Evolutionary conservation across 2,797 vertebrate genomes (phyloP), one percentile per base, ranked within the genome.

Genomic region (Enteromius treurensis): DNA sequence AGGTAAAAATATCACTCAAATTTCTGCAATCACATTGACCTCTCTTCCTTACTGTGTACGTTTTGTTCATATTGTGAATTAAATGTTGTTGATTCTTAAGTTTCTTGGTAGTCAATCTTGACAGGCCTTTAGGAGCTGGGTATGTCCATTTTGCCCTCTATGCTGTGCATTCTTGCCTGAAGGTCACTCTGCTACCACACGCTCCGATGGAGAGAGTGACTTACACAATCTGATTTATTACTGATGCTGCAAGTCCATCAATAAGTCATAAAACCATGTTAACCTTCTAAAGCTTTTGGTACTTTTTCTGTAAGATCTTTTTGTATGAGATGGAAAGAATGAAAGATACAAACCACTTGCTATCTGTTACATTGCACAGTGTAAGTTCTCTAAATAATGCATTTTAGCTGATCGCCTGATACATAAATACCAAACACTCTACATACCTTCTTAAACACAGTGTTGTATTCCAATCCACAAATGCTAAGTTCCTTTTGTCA

Each of bases 151-250:
- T 65, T 76, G n/a, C 60, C 60, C 34, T 76, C 32, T 42, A 2
- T n/a, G 37, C 17, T 34, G 55, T n/a, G 21, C 29, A 21, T 13
- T 10, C 15, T 75, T 15, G 14, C 9, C 65, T 83, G 75, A 83
- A 83, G 82, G 82, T 83, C 75, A 83, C 19, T 62, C 5, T 11
- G 65, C 37, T 29, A 47, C 23, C 4, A 8, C 74, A n/a, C 1
- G 5, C 29, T 75, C 19, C 53, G 58, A 67, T n/a, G 6, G 42
- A 79, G 17, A 78, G 45, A 47, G 58, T 37, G 65, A 29, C 42
- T 75, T 37, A 26, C 32, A 65, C 69, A 58, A 21, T 83, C 40
- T 51, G 37, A 83, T 83, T 78, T 13, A 71, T 83, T 19, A 51
- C 42, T 83, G 53, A 77, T 47, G 21, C 40, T 60, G 51, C 9